Base-by-base conservation (phyloP, 2,797 vertebrate species). In the Anguilla pacifica region DNA sequence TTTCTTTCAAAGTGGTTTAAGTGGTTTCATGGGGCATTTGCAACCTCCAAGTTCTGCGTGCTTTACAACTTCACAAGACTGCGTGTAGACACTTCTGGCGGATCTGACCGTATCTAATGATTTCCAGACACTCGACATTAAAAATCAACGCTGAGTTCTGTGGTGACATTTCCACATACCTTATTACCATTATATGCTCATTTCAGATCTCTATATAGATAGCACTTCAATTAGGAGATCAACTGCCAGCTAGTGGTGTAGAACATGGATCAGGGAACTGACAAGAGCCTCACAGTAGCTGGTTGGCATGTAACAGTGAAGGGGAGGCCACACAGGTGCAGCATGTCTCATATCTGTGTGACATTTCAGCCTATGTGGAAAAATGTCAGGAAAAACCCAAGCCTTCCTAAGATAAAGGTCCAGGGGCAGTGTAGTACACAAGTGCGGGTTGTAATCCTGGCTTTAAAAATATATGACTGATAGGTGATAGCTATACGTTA, bases 121-220 rank as follows among this genome's bases (percentile, higher is more conserved):
- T 28, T 89, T 87, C 86, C 86, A 83, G 88, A 86, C 57, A 83
- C 77, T 51, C 53, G 46, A 31, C 85, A 55, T 72, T 46, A 46
- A 86, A 84, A 81, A 86, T 46, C 59, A 22, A 83, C 25, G 28
- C 46, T 13, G 55, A 64, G 43, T 64, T 83, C 31, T 79, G n/a
- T 70, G 84, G 57, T 61, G 57, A 72, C 77, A 82, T 82, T 82
- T 82, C 43, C 79, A 82, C 19, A 82, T 82, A 82, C 79, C 19
- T 51, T 51, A 82, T 51, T 82, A 82, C 43, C 43, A 49, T 25
- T 51, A 10, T 25, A n/a, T 25, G 46, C 43, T 46, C 79, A n/a
- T 82, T 82, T 82, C 46, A 82, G 79, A 82, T 25, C 25, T 82
- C 17, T 51, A 9, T 13, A 82, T 82, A 46, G 79, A 82, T 22